phyloP scores from a whole-genome alignment of 2,888 invertebrate species.

The Eristalinus sepulchralis region DNA sequence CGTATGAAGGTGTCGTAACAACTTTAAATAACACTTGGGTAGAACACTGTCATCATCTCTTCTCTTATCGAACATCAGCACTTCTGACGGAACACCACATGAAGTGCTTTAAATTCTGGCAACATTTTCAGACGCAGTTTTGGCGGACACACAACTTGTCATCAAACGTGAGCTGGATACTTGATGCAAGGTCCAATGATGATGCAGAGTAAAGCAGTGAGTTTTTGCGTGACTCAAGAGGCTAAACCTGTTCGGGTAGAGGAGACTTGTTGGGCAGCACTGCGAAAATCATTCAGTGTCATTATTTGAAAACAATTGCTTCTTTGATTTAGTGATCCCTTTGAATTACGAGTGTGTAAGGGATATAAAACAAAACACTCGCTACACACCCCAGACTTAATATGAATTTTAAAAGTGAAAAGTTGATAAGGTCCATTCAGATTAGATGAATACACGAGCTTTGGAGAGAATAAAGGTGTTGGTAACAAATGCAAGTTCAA shows the following conservation, averaged over 20 bases:
- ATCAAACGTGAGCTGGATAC: background rate
- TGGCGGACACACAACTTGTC: background rate
- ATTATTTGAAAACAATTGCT: too few relatives aligned
- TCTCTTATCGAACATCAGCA: background rate
- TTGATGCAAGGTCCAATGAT: background rate
- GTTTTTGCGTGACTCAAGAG: background rate
- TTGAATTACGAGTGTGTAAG: too few relatives aligned
- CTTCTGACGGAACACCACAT: background rate
- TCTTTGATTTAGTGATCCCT: too few relatives aligned
- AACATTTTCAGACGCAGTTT: background rate
- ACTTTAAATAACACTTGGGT: background rate
- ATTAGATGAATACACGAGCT: too few relatives aligned
- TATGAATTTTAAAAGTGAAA: too few relatives aligned
- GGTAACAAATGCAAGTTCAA: too few relatives aligned
- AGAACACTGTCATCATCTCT: background rate
- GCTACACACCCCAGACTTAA: too few relatives aligned
- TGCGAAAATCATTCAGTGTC: too few relatives aligned
- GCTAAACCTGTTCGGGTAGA: background rate
- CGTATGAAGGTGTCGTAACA: background rate
- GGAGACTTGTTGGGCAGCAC: too few relatives aligned
- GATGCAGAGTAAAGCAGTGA: background rate
- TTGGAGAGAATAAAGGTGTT: too few relatives aligned
- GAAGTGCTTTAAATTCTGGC: background rate
- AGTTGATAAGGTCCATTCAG: too few relatives aligned
- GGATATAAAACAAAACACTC: too few relatives aligned